Conservation (phyloP, 2,113 vertebrate species). For the Pelecanoides urinatrix region DNA sequence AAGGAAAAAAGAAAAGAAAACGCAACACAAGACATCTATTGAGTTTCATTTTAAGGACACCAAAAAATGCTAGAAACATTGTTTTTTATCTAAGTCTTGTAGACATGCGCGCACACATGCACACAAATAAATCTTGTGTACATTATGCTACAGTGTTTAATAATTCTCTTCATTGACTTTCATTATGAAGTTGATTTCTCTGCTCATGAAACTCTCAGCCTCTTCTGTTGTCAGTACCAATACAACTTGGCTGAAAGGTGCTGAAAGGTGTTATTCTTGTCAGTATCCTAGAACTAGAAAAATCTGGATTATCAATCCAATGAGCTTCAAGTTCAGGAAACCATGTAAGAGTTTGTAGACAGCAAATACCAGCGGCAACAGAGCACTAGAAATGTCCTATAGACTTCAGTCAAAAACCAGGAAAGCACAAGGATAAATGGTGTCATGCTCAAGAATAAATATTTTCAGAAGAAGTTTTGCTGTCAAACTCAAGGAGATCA, state of each 20-base stretch:
- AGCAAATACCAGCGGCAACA: neutral
- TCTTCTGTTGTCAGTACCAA: neutral
- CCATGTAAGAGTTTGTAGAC: neutral
- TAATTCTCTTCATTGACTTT: neutral
- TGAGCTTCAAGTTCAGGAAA: neutral
- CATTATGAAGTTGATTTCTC: neutral
- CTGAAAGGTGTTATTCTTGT: neutral
- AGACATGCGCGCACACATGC: neutral
- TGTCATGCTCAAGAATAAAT: neutral
- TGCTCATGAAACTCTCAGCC: neutral
- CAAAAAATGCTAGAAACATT: neutral
- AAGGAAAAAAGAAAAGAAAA: neutral
- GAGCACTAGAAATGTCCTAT: neutral
- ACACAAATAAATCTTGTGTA: neutral
- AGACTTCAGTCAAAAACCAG: neutral
- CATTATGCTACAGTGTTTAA: accelerated
- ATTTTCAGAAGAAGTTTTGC: neutral
- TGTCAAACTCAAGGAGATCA: neutral
- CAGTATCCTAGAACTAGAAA: neutral
- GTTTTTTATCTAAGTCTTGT: neutral
- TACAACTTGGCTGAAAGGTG: neutral
- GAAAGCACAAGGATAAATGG: neutral
- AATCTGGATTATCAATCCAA: neutral
- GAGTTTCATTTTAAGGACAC: neutral
- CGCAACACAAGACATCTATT: neutral